Evolutionary conservation across 92 coral and sea anemone species (phyloP), one percentile per base, ranked within the genome.

Genomic region (Epizoanthus scotinus): DNA sequence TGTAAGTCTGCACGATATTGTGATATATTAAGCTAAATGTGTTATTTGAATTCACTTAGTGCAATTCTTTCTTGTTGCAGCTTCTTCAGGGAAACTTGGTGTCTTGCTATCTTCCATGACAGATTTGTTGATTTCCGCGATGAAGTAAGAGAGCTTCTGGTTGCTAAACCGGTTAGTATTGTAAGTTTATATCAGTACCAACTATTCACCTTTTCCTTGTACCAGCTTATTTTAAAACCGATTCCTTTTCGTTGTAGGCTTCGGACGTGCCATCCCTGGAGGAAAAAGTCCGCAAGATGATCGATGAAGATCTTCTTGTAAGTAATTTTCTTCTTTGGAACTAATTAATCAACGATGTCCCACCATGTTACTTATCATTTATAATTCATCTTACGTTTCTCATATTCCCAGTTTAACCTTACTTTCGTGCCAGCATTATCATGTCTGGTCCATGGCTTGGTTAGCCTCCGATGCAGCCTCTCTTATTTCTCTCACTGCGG

Each of bases 61-160:
- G 52, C 14, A 8, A 0, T 47, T 34, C 8, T 50, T 47, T 59
- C 61, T 25, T 22, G 26, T 81, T 91, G 3, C 87, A 95, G 99
- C 63, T 95, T 91, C 69, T 95, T 95, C 94, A 93, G 91, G 17
- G 99, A 95, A 79, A 88, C 96, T 28, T 95, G 99, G 99, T 93
- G 99, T 50, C 91, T 91, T 31, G 99, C 99, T 6, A 79, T 95
- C 44, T 95, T 95, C 89, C 99, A 95, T 85, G 99, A 95, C 77
- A 87, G 99, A 79, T 95, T 95, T 73, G 94, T 93, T 69, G 99
- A 95, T 77, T 93, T 95, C 71, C 89, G 98, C 63, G 97, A 90
- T 6, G 99, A 95, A 86, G 89, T 93, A 18, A 82, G 99, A 9
- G 99, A 95, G 68, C 88, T 94, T 40, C 92, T 95, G 27, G 92